Evolutionary conservation across 1,140 invertebrate species (phyloP).

Genomic region (Musca vetustissima): DNA sequence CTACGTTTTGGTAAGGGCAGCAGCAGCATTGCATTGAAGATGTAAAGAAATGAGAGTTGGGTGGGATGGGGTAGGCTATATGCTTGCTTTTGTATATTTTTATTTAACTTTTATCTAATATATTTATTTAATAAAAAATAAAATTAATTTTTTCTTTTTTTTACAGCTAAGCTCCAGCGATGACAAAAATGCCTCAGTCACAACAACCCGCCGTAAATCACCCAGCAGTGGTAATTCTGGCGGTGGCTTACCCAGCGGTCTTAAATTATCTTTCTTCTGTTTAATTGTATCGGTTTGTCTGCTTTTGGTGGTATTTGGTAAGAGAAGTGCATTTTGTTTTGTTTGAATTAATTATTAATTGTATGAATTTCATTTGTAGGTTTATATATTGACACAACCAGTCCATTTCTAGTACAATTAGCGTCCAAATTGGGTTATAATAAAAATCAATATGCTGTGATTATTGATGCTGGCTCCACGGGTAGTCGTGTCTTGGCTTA

Average conservation of each 20-base stretch:
- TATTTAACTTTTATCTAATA: too few species aligned
- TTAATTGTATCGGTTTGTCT: constrained; percentile 47
- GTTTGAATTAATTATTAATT: neutral
- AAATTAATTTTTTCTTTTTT: neutral
- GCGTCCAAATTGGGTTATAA: constrained; percentile 69
- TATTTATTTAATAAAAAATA: too few species aligned
- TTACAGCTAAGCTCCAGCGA: constrained; percentile 25
- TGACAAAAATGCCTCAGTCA: constrained; percentile 8
- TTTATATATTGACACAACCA: constrained; percentile 49
- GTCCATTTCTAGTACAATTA: constrained; percentile 63
- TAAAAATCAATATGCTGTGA: constrained; percentile 81
- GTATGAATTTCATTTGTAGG: constrained; percentile 34
- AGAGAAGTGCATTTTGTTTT: constrained; percentile 27
- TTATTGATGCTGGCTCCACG: constrained; percentile 95
- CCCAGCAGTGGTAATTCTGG: constrained; percentile 16
- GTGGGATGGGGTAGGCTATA: too few species aligned
- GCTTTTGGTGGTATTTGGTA: constrained; percentile 51
- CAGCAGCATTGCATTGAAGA: too few species aligned
- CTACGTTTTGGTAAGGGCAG: constrained; percentile 18
- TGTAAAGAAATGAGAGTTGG: too few species aligned
- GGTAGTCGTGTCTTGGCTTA: constrained; percentile 90
- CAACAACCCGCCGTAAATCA: constrained; percentile 11
- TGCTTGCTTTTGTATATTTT: too few species aligned
- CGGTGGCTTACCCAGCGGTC: constrained; percentile 36
- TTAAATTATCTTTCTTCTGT: constrained; percentile 52